Conservation (phyloP, 2,797 vertebrate genomes). For the Selene dorsalis region DNA sequence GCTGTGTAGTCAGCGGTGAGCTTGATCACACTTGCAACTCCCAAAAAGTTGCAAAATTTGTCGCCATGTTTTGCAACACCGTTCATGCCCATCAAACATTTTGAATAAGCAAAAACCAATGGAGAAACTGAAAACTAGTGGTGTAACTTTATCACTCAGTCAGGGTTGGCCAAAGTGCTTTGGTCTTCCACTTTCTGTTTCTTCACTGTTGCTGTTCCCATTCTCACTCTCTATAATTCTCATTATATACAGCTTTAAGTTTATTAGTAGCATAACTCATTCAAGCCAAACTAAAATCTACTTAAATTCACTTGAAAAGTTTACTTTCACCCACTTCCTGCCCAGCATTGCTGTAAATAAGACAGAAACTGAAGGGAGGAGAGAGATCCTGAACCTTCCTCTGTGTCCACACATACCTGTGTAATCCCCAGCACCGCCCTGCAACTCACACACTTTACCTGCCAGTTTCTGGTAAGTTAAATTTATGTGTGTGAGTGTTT, state of each 20-base stretch:
- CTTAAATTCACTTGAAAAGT: constrained; percentile 44
- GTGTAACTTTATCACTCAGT: background rate
- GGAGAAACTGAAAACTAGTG: background rate
- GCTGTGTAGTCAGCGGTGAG: too few species aligned
- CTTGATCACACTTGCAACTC: too few species aligned
- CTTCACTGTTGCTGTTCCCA: background rate
- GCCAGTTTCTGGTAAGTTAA: constrained; percentile 39
- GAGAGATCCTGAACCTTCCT: constrained; percentile 45
- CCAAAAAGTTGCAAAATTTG: background rate
- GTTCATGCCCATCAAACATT: background rate
- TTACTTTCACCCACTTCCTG: constrained; percentile 40
- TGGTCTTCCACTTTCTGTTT: background rate
- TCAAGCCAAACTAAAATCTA: constrained; percentile 48
- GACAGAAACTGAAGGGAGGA: constrained; percentile 37
- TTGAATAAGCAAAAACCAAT: background rate
- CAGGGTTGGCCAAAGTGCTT: too few species aligned
- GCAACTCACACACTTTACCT: constrained; percentile 18
- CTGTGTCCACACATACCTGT: constrained; percentile 63
- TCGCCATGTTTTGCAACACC: background rate
- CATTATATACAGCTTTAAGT: constrained; percentile 21
- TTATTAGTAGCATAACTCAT: constrained; percentile 8
- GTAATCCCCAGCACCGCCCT: constrained; percentile 55
- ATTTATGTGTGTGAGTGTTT: constrained; percentile 42
- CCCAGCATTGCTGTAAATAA: constrained; percentile 24
- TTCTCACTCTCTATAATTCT: background rate